phyloP scores from a whole-genome alignment of 2,113 vertebrate species.

The Chionomys nivalis region DNA sequence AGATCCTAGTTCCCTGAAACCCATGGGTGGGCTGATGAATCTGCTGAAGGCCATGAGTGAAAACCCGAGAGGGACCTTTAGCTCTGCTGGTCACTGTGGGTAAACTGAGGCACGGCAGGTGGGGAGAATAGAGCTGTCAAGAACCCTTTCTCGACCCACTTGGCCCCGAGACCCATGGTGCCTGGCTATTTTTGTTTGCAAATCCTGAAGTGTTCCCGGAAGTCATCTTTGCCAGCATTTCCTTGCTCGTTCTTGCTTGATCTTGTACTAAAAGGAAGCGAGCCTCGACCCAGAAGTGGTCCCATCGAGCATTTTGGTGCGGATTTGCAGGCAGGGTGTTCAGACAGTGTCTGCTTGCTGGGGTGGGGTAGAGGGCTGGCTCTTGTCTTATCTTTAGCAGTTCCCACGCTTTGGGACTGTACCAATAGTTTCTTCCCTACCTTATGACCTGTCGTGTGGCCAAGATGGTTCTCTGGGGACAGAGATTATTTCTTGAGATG shows the following conservation, averaged over 20 bases:
- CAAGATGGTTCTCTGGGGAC: not conserved
- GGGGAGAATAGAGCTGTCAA: not conserved
- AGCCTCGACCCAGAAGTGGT: not conserved
- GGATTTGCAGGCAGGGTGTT: not conserved
- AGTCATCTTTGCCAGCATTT: not conserved
- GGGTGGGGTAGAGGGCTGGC: not conserved
- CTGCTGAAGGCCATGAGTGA: not conserved
- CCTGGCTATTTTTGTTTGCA: conserved; percentile 56
- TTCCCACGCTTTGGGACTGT: not conserved
- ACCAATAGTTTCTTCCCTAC: not conserved
- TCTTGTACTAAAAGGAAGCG: conserved; percentile 1
- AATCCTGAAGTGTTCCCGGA: conserved; percentile 36
- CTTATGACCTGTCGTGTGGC: not conserved
- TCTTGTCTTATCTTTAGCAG: not conserved
- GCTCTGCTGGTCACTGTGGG: not conserved
- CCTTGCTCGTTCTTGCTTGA: not conserved
- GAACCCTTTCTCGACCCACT: conserved; percentile 3
- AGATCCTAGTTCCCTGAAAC: not conserved
- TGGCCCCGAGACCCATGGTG: not conserved
- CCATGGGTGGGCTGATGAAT: not conserved
- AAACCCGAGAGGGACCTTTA: not conserved
- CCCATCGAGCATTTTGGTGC: not conserved
- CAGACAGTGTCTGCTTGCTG: not conserved
- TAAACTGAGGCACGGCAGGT: not conserved
- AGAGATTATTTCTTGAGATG: not conserved